Percentiles rank a stretch among this genome's conserved stretches.
These are phyloP conservation scores for Bathynomus jamesi DNA, from an alignment of 1,140 invertebrate genomes.

Conservation along the genomic window DNA sequence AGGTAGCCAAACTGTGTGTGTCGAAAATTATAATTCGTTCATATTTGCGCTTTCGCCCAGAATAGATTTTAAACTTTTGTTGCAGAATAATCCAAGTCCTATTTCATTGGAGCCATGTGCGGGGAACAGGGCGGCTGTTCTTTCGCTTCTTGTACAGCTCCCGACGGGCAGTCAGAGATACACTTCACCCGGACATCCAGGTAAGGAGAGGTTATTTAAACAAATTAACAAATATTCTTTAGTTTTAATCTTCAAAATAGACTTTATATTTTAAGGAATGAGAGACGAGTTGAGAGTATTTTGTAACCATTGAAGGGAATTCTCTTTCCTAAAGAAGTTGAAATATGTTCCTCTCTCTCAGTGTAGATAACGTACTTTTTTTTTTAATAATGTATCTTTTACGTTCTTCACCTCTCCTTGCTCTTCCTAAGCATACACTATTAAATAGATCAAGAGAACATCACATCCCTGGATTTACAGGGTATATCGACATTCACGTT, in stretches of 20 bases:
- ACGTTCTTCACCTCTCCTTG: not conserved
- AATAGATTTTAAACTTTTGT: too few relatives aligned
- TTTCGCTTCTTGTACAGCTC: slow-evolving; percentile 81
- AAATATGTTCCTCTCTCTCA: not conserved
- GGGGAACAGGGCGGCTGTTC: slow-evolving; percentile 81
- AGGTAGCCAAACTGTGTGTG: too few relatives aligned
- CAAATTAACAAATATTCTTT: not conserved
- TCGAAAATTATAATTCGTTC: too few relatives aligned
- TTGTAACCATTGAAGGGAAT: not conserved
- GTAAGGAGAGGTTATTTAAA: slow-evolving; percentile 37
- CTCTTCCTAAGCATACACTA: too few relatives aligned
- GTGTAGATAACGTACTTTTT: not conserved
- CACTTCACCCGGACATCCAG: slow-evolving; percentile 73
- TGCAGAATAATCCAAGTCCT: slow-evolving; percentile 71
- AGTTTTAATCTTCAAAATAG: not conserved
- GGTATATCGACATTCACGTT: too few relatives aligned
- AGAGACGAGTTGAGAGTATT: not conserved
- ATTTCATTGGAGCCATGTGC: slow-evolving; percentile 87
- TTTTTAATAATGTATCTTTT: not conserved
- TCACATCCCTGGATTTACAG: too few relatives aligned
- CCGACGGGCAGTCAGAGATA: slow-evolving; percentile 68
- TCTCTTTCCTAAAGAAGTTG: not conserved
- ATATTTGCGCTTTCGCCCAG: too few relatives aligned
- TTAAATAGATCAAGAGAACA: too few relatives aligned
- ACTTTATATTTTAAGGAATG: not conserved